Percentiles rank a stretch among this genome's conserved stretches.
phyloP scores from a whole-genome alignment of 1,140 invertebrate species.

The Drosophila hydei region DNA sequence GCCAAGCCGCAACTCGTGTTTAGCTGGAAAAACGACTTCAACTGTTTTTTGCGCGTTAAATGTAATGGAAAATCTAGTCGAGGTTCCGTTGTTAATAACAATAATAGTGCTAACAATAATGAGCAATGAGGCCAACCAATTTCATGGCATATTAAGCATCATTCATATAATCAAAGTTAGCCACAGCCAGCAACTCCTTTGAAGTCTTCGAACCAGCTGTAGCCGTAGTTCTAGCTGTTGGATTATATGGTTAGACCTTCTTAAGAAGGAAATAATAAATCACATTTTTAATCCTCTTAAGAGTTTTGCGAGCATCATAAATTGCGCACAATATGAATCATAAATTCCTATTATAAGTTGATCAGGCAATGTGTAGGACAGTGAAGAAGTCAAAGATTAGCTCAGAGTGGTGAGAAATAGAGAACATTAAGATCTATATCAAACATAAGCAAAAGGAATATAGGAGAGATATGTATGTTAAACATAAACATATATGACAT shows the following conservation, averaged over 20 bases:
- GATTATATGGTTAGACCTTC: too few species aligned
- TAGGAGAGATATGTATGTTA: too few species aligned
- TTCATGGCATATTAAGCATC: conserved; percentile 5
- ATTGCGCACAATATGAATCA: conserved; percentile 10
- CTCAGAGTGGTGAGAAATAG: too few species aligned
- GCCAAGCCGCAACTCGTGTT: conserved; percentile 14
- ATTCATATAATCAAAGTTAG: background rate
- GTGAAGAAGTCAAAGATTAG: too few species aligned
- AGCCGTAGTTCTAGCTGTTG: background rate
- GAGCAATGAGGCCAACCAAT: conserved; percentile 1
- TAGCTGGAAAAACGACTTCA: conserved; percentile 6
- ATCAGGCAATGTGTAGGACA: background rate
- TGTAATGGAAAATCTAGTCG: conserved; percentile 17
- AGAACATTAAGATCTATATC: too few species aligned
- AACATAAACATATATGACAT: too few species aligned
- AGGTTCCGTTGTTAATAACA: background rate
- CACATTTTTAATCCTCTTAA: conserved; percentile 15
- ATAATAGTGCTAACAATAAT: background rate
- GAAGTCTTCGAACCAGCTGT: too few species aligned
- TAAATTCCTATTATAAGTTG: conserved; percentile 2
- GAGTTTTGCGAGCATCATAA: background rate
- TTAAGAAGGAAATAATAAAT: conserved; percentile 14
- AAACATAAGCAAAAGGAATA: too few species aligned
- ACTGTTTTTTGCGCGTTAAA: conserved; percentile 12
- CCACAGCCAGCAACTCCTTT: background rate